phyloP scores from a whole-genome alignment of 1,140 invertebrate species.

The Wiebesia pumilae region DNA sequence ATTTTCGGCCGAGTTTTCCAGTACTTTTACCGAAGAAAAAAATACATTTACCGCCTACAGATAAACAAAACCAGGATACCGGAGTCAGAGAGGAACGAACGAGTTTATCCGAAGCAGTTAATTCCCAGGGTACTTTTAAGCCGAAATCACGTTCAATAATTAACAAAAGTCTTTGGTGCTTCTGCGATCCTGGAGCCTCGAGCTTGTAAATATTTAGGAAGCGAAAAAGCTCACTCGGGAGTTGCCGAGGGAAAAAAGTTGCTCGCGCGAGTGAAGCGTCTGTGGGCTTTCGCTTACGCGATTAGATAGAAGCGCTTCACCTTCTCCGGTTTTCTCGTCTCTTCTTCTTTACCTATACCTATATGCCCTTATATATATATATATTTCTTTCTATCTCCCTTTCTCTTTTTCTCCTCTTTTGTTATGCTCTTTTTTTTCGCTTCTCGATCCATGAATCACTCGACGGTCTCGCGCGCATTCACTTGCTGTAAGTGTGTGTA shows the following conservation, averaged over 20 bases:
- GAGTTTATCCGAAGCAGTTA: background rate
- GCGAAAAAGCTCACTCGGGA: background rate
- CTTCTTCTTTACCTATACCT: background rate
- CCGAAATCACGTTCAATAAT: background rate
- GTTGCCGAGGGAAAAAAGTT: background rate
- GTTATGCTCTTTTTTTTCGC: background rate
- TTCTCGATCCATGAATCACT: background rate
- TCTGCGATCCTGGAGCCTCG: background rate
- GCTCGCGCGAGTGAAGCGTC: background rate
- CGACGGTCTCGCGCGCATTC: background rate
- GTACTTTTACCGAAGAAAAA: too few relatives aligned
- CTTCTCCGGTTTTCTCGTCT: background rate
- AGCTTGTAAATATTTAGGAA: background rate
- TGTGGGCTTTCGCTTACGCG: background rate
- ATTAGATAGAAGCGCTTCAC: background rate
- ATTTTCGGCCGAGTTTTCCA: too few relatives aligned
- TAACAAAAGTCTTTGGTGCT: background rate
- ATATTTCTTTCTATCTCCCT: background rate
- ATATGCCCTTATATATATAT: background rate
- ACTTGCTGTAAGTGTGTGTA: background rate
- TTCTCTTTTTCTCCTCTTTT: background rate
- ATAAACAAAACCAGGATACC: background rate
- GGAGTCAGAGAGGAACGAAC: background rate
- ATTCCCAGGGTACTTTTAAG: background rate
- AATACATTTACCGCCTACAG: background rate